These are phyloP conservation scores for Bombus superbus DNA, from an alignment of 1,140 invertebrate genomes.

Conservation along the genomic window DNA sequence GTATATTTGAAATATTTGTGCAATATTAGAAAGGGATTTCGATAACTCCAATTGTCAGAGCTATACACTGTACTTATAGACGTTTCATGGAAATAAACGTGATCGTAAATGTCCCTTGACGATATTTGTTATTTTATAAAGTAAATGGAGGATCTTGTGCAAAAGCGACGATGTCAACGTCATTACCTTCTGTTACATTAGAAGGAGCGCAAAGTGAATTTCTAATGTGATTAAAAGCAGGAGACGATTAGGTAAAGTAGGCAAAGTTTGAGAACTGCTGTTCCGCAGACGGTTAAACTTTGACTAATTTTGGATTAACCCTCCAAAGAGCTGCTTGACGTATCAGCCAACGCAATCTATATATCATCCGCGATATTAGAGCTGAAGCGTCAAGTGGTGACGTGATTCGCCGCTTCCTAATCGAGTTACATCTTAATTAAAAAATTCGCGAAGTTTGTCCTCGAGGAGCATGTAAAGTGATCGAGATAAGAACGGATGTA, in stretches of 20 bases:
- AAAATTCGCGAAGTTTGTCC: not conserved
- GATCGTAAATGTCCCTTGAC: no score
- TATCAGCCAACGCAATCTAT: not conserved
- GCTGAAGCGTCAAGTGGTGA: slow-evolving; percentile 19
- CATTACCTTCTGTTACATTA: not conserved
- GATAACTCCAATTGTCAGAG: no score
- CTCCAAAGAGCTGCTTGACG: not conserved
- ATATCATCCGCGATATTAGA: slow-evolving; percentile 1
- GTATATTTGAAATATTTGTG: not conserved
- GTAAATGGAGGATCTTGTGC: not conserved
- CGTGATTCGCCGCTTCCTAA: slow-evolving; percentile 12
- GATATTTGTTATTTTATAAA: not conserved
- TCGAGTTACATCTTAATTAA: slow-evolving; percentile 5
- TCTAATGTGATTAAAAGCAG: slow-evolving; percentile 11
- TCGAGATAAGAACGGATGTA: no score
- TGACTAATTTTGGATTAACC: slow-evolving; percentile 30
- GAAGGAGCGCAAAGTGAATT: slow-evolving; percentile 1
- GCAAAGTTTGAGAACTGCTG: slow-evolving; percentile 7
- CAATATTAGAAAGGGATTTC: not conserved
- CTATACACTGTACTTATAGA: not conserved
- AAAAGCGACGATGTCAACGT: not conserved
- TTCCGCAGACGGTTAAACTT: not conserved
- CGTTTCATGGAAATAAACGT: not conserved
- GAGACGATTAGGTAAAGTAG: not conserved
- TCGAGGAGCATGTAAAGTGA: not conserved